Evolutionary conservation across 92 coral and sea anemone genomes (phyloP).

Genomic region (Porites evermanni): DNA sequence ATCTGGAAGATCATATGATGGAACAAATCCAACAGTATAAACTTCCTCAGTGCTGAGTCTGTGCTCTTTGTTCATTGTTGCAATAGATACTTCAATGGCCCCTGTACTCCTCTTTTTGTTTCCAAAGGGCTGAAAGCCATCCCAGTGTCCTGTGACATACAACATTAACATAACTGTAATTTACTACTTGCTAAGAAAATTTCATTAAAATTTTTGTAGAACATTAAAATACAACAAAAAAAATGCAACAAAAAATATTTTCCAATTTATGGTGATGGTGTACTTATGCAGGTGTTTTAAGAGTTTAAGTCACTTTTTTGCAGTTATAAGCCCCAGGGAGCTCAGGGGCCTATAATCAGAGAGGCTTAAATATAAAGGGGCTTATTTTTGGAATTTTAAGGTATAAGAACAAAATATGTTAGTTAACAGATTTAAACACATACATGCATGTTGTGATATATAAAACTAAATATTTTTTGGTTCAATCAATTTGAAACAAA

Average conservation of each 20-base stretch:
- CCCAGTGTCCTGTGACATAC: conserved; percentile 65
- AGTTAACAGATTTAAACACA: no score
- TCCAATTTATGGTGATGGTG: neutral
- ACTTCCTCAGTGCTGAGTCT: conserved; percentile 67
- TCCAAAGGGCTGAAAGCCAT: conserved; percentile 78
- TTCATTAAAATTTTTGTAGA: neutral
- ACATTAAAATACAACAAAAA: neutral
- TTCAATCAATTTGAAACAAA: no score
- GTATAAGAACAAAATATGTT: no score
- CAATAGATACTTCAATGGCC: conserved; percentile 71
- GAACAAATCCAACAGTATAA: conserved; percentile 80
- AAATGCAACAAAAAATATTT: neutral
- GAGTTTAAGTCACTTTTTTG: neutral
- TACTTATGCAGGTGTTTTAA: conserved; percentile 8
- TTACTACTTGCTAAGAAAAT: neutral
- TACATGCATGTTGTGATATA: no score
- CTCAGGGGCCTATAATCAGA: no score
- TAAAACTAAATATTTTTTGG: no score
- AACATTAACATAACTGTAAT: neutral
- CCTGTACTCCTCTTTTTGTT: conserved; percentile 76
- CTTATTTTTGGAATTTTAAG: no score
- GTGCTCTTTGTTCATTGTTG: conserved; percentile 64
- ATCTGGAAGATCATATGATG: conserved; percentile 77
- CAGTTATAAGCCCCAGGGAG: no score
- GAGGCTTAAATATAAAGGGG: no score